Percentiles rank a stretch among this genome's conserved stretches.
Evolutionary conservation across 64 coral and sea anemone genomes (phyloP).

Genomic region (Actinia tenebrosa): DNA sequence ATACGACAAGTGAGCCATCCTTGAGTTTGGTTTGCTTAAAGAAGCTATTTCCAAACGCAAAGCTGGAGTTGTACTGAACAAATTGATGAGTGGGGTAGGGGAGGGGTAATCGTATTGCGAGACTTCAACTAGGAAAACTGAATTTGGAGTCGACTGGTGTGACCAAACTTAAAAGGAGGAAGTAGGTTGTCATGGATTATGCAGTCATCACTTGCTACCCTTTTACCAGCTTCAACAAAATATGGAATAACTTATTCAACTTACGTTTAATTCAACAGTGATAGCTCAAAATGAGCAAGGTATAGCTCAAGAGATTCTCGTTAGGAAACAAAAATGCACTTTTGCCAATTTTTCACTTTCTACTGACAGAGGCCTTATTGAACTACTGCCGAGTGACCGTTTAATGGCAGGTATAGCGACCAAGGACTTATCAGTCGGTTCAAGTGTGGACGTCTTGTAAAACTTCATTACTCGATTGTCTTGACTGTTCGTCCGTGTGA

Average conservation of each 20-base stretch:
- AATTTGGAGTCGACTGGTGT: background rate
- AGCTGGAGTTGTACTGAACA: background rate
- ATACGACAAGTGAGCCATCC: background rate
- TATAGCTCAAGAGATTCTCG: too few species aligned
- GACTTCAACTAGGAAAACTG: background rate
- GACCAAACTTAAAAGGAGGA: background rate
- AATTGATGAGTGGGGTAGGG: background rate
- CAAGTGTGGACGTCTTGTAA: too few species aligned
- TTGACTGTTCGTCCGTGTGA: too few species aligned
- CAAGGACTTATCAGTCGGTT: too few species aligned
- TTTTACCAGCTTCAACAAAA: background rate
- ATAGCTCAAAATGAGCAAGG: too few species aligned
- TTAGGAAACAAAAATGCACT: too few species aligned
- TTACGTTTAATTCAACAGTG: too few species aligned
- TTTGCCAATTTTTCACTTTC: too few species aligned
- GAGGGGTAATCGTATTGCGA: background rate
- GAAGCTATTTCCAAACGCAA: background rate
- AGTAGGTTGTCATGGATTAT: background rate
- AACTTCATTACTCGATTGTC: too few species aligned
- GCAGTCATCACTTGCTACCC: background rate
- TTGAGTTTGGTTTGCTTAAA: background rate
- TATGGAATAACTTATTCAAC: background rate
- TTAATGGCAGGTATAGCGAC: too few species aligned
- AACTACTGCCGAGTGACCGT: too few species aligned
- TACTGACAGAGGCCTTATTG: too few species aligned